Base-by-base conservation (phyloP, 1,140 invertebrate genomes). In the Bombus terrestris region DNA sequence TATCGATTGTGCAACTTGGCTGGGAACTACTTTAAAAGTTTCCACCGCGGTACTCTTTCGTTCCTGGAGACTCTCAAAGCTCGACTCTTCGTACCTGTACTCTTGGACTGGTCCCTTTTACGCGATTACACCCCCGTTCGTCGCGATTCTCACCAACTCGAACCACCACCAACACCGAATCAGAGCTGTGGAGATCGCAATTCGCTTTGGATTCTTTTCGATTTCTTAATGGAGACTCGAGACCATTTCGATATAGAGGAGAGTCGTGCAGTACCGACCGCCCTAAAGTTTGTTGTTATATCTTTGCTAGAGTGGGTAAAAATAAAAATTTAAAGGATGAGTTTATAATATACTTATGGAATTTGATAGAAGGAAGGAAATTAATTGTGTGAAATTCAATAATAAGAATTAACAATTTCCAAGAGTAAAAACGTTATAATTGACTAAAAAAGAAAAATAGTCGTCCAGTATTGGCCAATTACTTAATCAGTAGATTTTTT, bases 1-100 rank as follows among this genome's bases (percentile, higher is more conserved):
- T 74, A 85, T 85, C 71, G 83, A 85, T 81, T 74, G 62, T 47
- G 53, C 41, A 86, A 86, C 57, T 86, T 43, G 28, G 35, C 59
- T 12, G n/a, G 22, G 18, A 85, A 71, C 73, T 81, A 28, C 84
- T 76, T 77, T 69, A 71, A 76, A 86, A 86, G 47, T 86, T 86
- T 71, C 64, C 64, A 41, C 39, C 64, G 5, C 35, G 47, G 28
- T 81, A 57, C 71, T 43, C 71, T 81, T 68, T 81, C 71, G 75
- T 77, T 64, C 35, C 25, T 25, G 25, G 3, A 25, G 25, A 32
- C 25, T 37, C 18, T 35, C 28, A 53, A 53, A 12, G 28, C 59
- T n/a, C 59, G 59, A 53, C 47, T 62, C 28, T 62, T 62, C 59
- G 59, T 62, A 62, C 28, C 59, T 62, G 59, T n/a, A 62, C 28